Percentiles rank a stretch among this genome's conserved stretches.
phyloP scores from a whole-genome alignment of 2,888 invertebrate species.

The Harpalus rufipes region DNA sequence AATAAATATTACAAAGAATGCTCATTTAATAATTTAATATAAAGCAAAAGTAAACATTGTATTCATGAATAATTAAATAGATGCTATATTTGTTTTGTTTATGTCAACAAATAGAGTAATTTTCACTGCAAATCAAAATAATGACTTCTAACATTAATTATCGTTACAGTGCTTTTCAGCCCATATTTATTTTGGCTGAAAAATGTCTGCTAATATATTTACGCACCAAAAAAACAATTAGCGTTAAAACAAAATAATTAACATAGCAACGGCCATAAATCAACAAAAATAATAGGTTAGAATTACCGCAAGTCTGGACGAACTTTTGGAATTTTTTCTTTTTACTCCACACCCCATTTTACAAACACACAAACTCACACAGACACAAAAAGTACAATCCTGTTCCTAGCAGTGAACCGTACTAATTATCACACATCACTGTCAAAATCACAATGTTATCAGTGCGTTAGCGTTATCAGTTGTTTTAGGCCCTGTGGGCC shows the following conservation, averaged over 20 bases:
- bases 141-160: too few species aligned
- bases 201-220: neutral
- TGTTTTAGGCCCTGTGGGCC: neutral
- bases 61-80: too few species aligned
- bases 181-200: neutral
- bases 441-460: conserved; percentile 35
- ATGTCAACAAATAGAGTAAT: too few species aligned
- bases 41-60: too few species aligned
- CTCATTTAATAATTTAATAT: too few species aligned
- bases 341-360: conserved; percentile 66
- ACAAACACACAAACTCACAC: conserved; percentile 17
- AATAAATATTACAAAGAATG: too few species aligned
- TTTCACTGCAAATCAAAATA: too few species aligned
- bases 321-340: conserved; percentile 60
- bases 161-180: neutral
- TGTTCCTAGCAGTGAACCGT: neutral
- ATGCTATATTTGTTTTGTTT: too few species aligned
- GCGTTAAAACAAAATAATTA: conserved; percentile 1
- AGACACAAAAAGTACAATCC: conserved; percentile 5
- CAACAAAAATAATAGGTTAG: neutral
- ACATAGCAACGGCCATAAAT: conserved; percentile 18
- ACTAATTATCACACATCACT: conserved; percentile 31
- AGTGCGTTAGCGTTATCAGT: neutral
- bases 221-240: conserved; percentile 3
- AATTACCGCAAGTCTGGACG: conserved; percentile 55